These are phyloP conservation scores for Eptesicus fuscus DNA, from an alignment of 2,113 vertebrate genomes.

Conservation along the genomic window DNA sequence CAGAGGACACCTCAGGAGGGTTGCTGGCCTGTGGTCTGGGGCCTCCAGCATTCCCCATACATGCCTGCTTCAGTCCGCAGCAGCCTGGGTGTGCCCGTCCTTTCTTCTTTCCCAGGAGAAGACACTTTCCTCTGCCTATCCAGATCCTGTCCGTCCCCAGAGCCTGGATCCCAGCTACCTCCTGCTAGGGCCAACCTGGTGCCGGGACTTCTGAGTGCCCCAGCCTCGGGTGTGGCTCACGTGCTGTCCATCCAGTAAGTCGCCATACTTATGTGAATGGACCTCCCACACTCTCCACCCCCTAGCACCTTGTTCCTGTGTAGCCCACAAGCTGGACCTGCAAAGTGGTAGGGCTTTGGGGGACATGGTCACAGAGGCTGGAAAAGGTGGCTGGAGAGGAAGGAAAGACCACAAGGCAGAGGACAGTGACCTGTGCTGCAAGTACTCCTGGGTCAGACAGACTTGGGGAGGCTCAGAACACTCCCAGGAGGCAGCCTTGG, in stretches of 20 bases:
- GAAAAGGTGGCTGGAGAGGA: background rate
- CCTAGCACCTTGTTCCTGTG: too few species aligned
- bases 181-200: background rate
- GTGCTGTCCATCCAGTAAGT: background rate
- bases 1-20: background rate
- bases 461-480: background rate
- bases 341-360: too few species aligned
- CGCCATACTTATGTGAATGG: background rate
- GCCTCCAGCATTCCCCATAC: background rate
- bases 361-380: background rate
- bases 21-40: background rate
- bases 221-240: background rate
- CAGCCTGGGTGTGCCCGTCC: fast-evolving
- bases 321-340: background rate
- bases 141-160: background rate
- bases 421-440: background rate
- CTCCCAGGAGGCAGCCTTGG: background rate
- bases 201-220: background rate
- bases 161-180: background rate
- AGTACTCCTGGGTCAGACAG: fast-evolving
- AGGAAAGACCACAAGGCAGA: background rate
- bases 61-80: background rate
- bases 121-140: background rate
- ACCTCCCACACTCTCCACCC: background rate
- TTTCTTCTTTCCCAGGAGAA: background rate